These are phyloP conservation scores for Herminia tarsipennalis DNA, from an alignment of 2,888 invertebrate genomes.

Conservation along the genomic window DNA sequence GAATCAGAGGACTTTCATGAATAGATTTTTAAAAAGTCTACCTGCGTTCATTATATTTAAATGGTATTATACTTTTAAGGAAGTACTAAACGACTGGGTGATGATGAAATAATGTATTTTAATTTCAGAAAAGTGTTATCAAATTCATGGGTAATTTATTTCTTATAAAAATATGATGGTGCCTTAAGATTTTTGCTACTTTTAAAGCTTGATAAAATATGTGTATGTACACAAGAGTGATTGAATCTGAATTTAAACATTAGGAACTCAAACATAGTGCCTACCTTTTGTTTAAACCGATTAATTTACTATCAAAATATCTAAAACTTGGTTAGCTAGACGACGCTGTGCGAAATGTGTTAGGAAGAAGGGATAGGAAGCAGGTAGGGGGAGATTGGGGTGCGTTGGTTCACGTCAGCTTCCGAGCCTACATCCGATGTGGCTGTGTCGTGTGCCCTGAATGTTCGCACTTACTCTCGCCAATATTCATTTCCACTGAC, in stretches of 20 bases:
- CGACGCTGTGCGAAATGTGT: constrained; percentile 25
- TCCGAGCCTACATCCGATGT: constrained; percentile 58
- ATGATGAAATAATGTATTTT: too few species aligned
- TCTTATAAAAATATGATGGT: too few species aligned
- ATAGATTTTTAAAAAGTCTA: constrained; percentile 31
- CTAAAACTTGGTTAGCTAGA: constrained; percentile 9
- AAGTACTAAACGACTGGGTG: too few species aligned
- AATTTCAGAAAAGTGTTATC: too few species aligned
- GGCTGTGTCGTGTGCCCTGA: constrained; percentile 31
- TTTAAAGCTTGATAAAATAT: too few species aligned
- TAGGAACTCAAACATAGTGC: too few species aligned
- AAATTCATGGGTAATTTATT: too few species aligned
- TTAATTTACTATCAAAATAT: not conserved
- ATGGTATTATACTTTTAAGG: not conserved
- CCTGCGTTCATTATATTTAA: not conserved
- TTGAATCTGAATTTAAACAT: too few species aligned
- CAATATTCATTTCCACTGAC: constrained; percentile 18
- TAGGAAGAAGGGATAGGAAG: constrained; percentile 33
- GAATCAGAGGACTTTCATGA: constrained; percentile 44
- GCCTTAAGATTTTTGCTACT: not conserved
- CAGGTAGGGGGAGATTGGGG: constrained; percentile 31
- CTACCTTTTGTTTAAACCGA: too few species aligned
- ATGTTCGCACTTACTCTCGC: constrained; percentile 29
- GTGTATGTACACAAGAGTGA: too few species aligned
- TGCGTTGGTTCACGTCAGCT: constrained; percentile 42